Conservation (phyloP, 2,888 invertebrate species). For the Trichogramma dendrolimi region DNA sequence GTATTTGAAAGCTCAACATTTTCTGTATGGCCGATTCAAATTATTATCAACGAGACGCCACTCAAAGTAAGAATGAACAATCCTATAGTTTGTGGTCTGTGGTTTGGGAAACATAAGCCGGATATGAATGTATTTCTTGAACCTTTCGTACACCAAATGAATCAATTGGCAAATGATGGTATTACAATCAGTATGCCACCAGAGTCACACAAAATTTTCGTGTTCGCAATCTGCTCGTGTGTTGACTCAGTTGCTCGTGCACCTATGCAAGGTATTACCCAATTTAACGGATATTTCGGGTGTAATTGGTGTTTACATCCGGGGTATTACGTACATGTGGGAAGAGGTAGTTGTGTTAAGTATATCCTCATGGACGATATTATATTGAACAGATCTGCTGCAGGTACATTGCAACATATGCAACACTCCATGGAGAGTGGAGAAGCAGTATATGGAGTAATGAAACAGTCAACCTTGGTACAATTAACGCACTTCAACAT, state of each 20-base stretch:
- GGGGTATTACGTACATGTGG: too few species aligned
- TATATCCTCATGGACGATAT: too few species aligned
- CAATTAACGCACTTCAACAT: conserved; percentile 19
- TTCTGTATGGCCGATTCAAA: conserved; percentile 18
- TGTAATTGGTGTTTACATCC: too few species aligned
- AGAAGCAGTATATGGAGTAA: not conserved
- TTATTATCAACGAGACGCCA: conserved; percentile 25
- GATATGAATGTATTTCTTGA: conserved; percentile 13
- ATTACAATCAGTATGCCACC: conserved; percentile 7
- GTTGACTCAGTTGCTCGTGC: too few species aligned
- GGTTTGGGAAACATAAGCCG: conserved; percentile 15
- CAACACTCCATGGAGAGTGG: not conserved
- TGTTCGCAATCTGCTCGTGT: conserved; percentile 13
- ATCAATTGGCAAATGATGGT: not conserved
- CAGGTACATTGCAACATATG: too few species aligned
- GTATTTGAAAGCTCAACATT: conserved; percentile 12
- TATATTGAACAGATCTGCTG: too few species aligned
- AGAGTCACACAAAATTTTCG: conserved; percentile 7
- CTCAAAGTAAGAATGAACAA: conserved; percentile 15
- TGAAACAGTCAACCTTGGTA: conserved; percentile 11
- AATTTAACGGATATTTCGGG: too few species aligned
- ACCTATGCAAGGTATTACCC: too few species aligned
- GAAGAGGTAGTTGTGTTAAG: too few species aligned
- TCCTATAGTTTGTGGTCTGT: conserved; percentile 22
- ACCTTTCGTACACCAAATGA: conserved; percentile 1